Percentiles rank a stretch among this genome's conserved stretches.
Conservation (phyloP, 2,797 vertebrate genomes). For the Psittacula derbiana region DNA sequence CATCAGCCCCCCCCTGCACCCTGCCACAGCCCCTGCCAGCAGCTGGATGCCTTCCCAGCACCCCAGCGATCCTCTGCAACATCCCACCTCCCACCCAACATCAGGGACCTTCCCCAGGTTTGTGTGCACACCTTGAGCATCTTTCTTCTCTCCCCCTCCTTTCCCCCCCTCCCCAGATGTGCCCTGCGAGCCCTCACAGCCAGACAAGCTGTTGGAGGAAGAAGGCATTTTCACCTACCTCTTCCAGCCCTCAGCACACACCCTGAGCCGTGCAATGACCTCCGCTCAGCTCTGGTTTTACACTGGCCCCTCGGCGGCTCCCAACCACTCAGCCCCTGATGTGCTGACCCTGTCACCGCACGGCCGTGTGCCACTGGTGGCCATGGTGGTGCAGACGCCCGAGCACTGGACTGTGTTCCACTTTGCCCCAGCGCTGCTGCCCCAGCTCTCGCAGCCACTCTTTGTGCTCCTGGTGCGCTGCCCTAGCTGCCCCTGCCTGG, state of each 20-base stretch:
- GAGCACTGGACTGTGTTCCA: conserved; percentile 83
- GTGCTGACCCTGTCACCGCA: conserved; percentile 69
- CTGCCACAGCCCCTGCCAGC: neutral
- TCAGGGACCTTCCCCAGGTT: fast-evolving
- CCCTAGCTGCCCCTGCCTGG: conserved; percentile 75
- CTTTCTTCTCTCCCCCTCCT: neutral
- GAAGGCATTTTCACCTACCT: conserved; percentile 80
- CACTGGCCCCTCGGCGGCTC: conserved; percentile 37
- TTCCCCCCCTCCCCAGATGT: conserved; percentile 62
- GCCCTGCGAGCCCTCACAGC: conserved; percentile 63
- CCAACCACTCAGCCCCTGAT: conserved; percentile 47
- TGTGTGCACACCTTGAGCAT: fast-evolving
- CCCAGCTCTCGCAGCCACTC: conserved; percentile 71
- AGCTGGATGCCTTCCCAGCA: neutral
- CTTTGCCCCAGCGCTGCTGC: conserved; percentile 64
- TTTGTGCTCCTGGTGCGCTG: conserved; percentile 86
- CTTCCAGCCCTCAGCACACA: conserved; percentile 84
- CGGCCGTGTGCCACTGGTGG: conserved; percentile 50
- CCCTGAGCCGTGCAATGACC: conserved; percentile 73
- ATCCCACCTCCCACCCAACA: neutral
- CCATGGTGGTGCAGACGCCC: neutral
- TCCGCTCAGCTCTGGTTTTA: conserved; percentile 91
- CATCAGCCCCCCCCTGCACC: neutral
- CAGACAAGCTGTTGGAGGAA: conserved; percentile 37
- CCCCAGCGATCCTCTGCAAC: neutral